Evolutionary conservation across 2,797 vertebrate genomes (phyloP).

Genomic region (Rhinophrynus dorsalis): DNA sequence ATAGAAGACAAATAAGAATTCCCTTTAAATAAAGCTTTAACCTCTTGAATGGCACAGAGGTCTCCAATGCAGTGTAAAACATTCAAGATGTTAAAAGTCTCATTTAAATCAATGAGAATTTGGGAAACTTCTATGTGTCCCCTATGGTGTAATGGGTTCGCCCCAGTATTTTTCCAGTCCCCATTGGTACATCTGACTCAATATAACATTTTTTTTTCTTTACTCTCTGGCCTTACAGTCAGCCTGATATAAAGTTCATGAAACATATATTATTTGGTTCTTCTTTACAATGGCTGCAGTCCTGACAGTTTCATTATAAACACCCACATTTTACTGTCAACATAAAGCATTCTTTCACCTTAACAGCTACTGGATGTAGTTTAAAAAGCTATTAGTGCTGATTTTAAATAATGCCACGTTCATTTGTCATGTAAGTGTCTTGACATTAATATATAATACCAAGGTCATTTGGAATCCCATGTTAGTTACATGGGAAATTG

Average conservation of each 20-base stretch:
- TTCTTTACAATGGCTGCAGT: conserved; percentile 8
- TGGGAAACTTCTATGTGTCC: too few relatives aligned
- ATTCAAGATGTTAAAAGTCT: too few relatives aligned
- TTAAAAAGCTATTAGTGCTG: conserved; percentile 2
- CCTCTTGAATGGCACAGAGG: too few relatives aligned
- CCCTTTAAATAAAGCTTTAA: too few relatives aligned
- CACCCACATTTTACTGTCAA: conserved; percentile 21
- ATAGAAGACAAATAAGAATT: too few relatives aligned
- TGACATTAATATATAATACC: not conserved
- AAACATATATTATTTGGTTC: conserved; percentile 13
- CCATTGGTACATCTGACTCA: conserved; percentile 12
- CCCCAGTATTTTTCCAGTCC: too few relatives aligned
- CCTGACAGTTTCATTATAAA: conserved; percentile 39
- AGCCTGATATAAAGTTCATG: conserved; percentile 4
- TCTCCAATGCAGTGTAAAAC: too few relatives aligned
- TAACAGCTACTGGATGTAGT: conserved; percentile 19
- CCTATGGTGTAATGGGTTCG: too few relatives aligned
- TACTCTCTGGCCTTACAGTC: not conserved
- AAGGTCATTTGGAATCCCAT: conserved; percentile 21
- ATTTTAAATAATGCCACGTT: conserved; percentile 1
- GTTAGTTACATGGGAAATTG: conserved; percentile 2
- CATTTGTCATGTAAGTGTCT: not conserved
- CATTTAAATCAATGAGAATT: too few relatives aligned
- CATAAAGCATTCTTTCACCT: conserved; percentile 9
- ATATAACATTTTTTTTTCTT: too few relatives aligned